Base-by-base conservation (phyloP, 2,888 invertebrate species). In the Orchesellides sinensis region DNA sequence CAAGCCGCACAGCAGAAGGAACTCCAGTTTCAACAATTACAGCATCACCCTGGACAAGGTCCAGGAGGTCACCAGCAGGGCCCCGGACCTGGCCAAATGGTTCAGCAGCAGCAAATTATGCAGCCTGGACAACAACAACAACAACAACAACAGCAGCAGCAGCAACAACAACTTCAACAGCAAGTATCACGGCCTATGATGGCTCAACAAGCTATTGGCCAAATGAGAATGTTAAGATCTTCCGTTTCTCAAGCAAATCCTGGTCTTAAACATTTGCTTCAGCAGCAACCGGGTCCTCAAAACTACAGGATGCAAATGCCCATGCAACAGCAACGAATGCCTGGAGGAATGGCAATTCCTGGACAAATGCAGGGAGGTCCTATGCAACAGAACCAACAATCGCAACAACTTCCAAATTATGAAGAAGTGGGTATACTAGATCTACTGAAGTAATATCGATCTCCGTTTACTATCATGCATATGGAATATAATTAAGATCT, bases 1-100 rank as follows among this genome's bases (percentile, higher is more conserved):
- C 95, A 95, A 89, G 95, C 94, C 0, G 95, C 95, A 0, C 95
- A 95, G 86, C 95, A 95, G 88, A 93, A 93, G 89, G 94, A 94
- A 89, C 93, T 94, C 47, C 95, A 95, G 90, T 95, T 94, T 25
- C 86, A 86, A 40, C 86, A 86, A 59, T 47, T 85, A 6, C 85
- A 85, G 49, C 74, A 68, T 14, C 75, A 78, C 29, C 83, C 83
- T 12, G 75, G 66, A 4, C 72, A 75, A 4, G 70, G 70, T 2
- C 73, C 72, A 2, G 72, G 56, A 1, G 25, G 25, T 17, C 72
- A 32, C 1, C 47, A 61, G 32, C 27, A 27, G 8, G 61, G 69
- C n/a, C 81, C 66, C 2, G 82, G 70, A 8, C 78, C 81, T 4
- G 79, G 79, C 25, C 83, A 81, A 56, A 56, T 85, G 2, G 65